phyloP scores from a whole-genome alignment of 2,113 vertebrate species.

The Periophthalmus modestus region DNA sequence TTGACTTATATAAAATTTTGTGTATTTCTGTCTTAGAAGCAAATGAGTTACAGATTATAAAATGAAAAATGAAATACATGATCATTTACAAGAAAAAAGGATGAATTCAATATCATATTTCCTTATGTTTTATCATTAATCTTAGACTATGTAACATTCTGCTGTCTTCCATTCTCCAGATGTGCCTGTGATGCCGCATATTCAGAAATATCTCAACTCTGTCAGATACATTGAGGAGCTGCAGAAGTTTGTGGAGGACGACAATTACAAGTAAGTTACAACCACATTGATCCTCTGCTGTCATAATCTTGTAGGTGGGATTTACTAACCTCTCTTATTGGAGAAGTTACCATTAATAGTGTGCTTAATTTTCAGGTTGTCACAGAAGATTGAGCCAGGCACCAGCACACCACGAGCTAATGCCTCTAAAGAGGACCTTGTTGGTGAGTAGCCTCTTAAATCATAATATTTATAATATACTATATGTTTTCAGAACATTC shows the following conservation, averaged over 20 bases:
- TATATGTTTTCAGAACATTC: background rate
- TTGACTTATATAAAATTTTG: background rate
- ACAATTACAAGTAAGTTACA: constrained; percentile 95
- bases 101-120: background rate
- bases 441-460: constrained; percentile 72
- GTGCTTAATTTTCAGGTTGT: constrained; percentile 80
- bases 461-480: background rate
- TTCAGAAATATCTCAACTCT: constrained; percentile 98
- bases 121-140: background rate
- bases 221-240: constrained; percentile 98
- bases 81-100: too few relatives aligned
- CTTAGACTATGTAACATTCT: background rate
- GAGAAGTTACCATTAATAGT: background rate
- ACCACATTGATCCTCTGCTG: background rate
- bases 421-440: constrained; percentile 92
- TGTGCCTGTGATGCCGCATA: constrained; percentile 91
- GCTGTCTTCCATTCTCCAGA: constrained; percentile 72
- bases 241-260: constrained; percentile 99
- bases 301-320: background rate
- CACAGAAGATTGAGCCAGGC: constrained; percentile 96
- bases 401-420: constrained; percentile 92
- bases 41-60: too few relatives aligned
- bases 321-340: too few relatives aligned
- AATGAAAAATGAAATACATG: too few relatives aligned
- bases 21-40: background rate